These are phyloP conservation scores for Calliphora vicina DNA, from an alignment of 1,140 invertebrate genomes.

Conservation along the genomic window DNA sequence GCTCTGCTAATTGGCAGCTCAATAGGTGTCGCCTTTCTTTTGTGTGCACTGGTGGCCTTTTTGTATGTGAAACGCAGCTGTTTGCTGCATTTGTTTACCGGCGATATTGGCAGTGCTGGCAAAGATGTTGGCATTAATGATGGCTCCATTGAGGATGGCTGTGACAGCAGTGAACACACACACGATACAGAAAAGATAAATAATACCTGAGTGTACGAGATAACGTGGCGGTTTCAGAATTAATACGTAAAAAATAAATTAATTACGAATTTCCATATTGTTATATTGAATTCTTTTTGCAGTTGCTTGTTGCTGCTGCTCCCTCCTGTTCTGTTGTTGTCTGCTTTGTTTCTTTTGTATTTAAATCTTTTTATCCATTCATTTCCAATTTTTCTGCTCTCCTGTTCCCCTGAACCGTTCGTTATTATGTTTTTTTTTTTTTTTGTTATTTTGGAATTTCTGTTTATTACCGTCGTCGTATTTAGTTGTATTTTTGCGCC, in stretches of 20 bases:
- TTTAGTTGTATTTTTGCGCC: no score
- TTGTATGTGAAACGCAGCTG: constrained; percentile 66
- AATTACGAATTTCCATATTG: constrained; percentile 7
- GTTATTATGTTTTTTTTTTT: background rate
- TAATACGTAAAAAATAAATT: constrained; percentile 28
- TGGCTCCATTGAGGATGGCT: constrained; percentile 42
- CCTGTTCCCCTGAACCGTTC: background rate
- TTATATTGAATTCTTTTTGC: background rate
- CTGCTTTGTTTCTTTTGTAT: background rate
- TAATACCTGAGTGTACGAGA: constrained; percentile 54
- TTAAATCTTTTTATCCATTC: no score
- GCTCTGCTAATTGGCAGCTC: constrained; percentile 72
- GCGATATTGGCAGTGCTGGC: constrained; percentile 40
- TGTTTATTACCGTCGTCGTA: no score
- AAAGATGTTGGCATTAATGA: constrained; percentile 37
- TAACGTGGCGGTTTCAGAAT: constrained; percentile 48
- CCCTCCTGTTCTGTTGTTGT: background rate
- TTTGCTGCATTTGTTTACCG: constrained; percentile 51
- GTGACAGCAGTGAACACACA: constrained; percentile 52
- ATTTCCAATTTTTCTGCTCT: background rate
- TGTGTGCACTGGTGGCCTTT: constrained; percentile 68
- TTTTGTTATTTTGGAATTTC: background rate
- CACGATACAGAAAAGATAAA: constrained; percentile 47
- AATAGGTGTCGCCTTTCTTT: constrained; percentile 68
- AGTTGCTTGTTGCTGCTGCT: background rate